Evolutionary conservation across 2,888 invertebrate species (phyloP), one percentile per base, ranked within the genome.

Genomic region (Sabatieria punctata): DNA sequence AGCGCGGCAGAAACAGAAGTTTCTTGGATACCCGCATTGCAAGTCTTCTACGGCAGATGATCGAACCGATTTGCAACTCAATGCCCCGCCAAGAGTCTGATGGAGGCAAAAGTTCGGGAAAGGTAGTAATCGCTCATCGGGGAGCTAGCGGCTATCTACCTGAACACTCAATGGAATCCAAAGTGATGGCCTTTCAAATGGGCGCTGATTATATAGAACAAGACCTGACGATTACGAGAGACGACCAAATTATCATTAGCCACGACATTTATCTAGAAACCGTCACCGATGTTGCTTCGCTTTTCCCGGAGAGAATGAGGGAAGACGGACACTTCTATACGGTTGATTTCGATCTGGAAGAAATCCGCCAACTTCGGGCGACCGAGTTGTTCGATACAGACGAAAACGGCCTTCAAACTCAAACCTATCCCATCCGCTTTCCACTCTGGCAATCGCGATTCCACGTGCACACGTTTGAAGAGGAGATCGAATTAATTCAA

Each of bases 81-180:
- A n/a, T n/a, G n/a, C n/a, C n/a, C n/a, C n/a, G n/a, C n/a, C n/a
- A n/a, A n/a, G n/a, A n/a, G n/a, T n/a, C n/a, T n/a, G n/a, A n/a
- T n/a, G n/a, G n/a, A n/a, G n/a, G n/a, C n/a, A n/a, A n/a, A n/a
- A n/a, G n/a, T n/a, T n/a, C n/a, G n/a, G n/a, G n/a, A 33, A 33
- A 33, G n/a, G n/a, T 57, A 4, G 45, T 49, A 23, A 54, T 57
- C 26, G 57, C 54, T 24, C 57, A 57, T 42, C 42, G 57, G 13
- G 57, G 57, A 11, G 41, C 41, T 37, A 42, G 42, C 33, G 57
- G 57, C 3, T 33, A 39, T 3, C 27, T 52, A 1, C 57, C 57
- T 2, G 57, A 56, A 38, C 53, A 55, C 41, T 54, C 57, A 22
- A 24, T 48, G 36, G 8, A 18, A 13, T 49, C 53, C 8, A 52